Evolutionary conservation across 1,140 invertebrate genomes (phyloP), one percentile per base, ranked within the genome.

Genomic region (Hirudo medicinalis): DNA sequence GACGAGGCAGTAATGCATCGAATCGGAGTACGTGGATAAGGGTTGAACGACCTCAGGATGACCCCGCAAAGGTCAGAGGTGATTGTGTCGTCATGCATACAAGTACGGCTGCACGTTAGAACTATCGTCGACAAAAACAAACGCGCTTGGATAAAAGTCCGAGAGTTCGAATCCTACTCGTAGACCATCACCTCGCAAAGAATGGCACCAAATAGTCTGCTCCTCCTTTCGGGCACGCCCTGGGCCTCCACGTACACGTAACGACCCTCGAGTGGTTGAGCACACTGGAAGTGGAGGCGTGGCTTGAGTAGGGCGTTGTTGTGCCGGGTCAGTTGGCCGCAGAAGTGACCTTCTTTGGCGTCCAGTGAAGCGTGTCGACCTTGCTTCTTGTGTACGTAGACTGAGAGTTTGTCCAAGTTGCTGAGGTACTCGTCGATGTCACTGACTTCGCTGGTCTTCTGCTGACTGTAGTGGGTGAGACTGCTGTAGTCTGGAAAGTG

Each of bases 111-210:
- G 43, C 43, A 5, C 11, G 43, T 49, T 49, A 49, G 43, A 49
- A 49, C 43, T 49, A 49, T 15, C 43, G 4, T 49, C 43, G 43
- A 49, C 43, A 49, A 49, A 36, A 49, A 49, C 43, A 49, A 49
- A 49, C 43, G 13, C 43, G 43, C 43, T 49, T 49, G 43, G 43
- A 0, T 49, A 49, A 13, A 49, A 17, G 43, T 49, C 43, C 9
- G 15, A 17, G 43, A 49, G 43, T 49, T 49, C 43, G 43, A 49
- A 13, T 49, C 29, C 53, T 54, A 75, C 55, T 74, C 77, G 72
- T 85, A 86, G n/a, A 85, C 83, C 77, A 81, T 80, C 19, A 86
- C 85, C 78, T 86, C 85, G 75, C 85, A 86, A 15, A 86, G 75
- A 29, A 86, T 82, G 55, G 85, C 81, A 54, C 82, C 84, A 76